Conservation (phyloP, 1,140 invertebrate species). For the Galleria mellonella region DNA sequence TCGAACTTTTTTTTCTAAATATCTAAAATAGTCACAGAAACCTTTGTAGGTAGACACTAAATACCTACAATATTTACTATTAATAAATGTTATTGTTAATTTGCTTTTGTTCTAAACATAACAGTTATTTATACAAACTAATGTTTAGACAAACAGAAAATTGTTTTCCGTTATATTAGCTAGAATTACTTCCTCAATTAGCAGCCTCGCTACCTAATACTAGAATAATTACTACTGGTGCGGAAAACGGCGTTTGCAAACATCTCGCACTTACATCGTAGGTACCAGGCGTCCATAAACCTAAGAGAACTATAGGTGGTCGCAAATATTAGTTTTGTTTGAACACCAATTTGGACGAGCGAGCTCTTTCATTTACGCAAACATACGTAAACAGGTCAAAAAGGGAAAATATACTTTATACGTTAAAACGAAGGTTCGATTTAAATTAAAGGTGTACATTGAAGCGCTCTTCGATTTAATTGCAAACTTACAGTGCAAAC, state of each 20-base stretch:
- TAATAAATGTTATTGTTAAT: neutral
- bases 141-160: slow-evolving; percentile 11
- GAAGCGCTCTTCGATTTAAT: slow-evolving; percentile 46
- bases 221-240: slow-evolving; percentile 33
- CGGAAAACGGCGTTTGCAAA: slow-evolving; percentile 34
- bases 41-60: too few relatives aligned
- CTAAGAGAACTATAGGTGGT: slow-evolving; percentile 51
- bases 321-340: slow-evolving; percentile 60
- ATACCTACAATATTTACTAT: too few relatives aligned
- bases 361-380: slow-evolving; percentile 23
- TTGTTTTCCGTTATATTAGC: slow-evolving; percentile 8
- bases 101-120: neutral
- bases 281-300: slow-evolving; percentile 29
- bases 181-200: slow-evolving; percentile 39
- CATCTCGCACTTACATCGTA: slow-evolving; percentile 6
- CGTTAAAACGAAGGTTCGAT: neutral
- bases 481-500: slow-evolving; percentile 33
- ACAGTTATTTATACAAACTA: slow-evolving; percentile 3
- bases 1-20: too few relatives aligned
- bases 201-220: slow-evolving; percentile 19
- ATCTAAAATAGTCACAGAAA: too few relatives aligned
- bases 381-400: slow-evolving; percentile 8
- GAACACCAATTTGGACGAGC: slow-evolving; percentile 50
- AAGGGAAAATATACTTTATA: slow-evolving; percentile 20
- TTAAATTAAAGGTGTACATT: neutral